Percentiles rank a stretch among this genome's conserved stretches.
These are phyloP conservation scores for Latrodectus elegans DNA, from an alignment of 2,888 invertebrate species.

Conservation along the genomic window DNA sequence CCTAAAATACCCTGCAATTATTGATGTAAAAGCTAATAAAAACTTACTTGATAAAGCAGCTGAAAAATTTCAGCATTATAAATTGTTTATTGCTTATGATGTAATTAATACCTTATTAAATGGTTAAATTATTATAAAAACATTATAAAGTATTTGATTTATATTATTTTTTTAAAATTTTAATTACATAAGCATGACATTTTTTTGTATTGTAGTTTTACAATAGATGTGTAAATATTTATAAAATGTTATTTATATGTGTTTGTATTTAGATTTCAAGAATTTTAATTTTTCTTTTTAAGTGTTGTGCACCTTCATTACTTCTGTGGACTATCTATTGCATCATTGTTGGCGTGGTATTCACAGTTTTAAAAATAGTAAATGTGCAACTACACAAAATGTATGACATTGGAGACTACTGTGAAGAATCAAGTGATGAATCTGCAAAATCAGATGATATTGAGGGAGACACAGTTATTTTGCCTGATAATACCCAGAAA, in stretches of 20 bases:
- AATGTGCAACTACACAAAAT: slow-evolving; percentile 93
- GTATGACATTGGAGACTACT: slow-evolving; percentile 94
- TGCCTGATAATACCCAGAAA: slow-evolving; percentile 63
- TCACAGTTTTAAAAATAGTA: slow-evolving; percentile 87
- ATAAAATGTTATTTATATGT: background rate
- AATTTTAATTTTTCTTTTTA: slow-evolving; percentile 73
- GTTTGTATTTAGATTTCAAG: background rate
- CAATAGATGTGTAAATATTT: background rate
- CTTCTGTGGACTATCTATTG: slow-evolving; percentile 92
- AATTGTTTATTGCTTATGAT: too few relatives aligned
- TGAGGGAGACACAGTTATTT: slow-evolving; percentile 65
- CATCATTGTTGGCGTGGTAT: slow-evolving; percentile 85
- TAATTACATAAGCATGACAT: too few relatives aligned
- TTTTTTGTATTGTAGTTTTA: too few relatives aligned
- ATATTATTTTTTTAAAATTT: too few relatives aligned
- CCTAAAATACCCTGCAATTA: too few relatives aligned
- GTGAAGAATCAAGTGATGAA: slow-evolving; percentile 77
- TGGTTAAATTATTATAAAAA: too few relatives aligned
- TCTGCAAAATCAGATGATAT: slow-evolving; percentile 70
- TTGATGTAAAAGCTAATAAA: too few relatives aligned
- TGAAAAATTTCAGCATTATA: too few relatives aligned
- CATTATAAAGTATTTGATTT: too few relatives aligned
- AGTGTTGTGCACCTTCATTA: slow-evolving; percentile 90
- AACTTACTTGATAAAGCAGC: too few relatives aligned
- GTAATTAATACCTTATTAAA: too few relatives aligned